Evolutionary conservation across 2,113 vertebrate species (phyloP).

Genomic region (Mirza zaza): DNA sequence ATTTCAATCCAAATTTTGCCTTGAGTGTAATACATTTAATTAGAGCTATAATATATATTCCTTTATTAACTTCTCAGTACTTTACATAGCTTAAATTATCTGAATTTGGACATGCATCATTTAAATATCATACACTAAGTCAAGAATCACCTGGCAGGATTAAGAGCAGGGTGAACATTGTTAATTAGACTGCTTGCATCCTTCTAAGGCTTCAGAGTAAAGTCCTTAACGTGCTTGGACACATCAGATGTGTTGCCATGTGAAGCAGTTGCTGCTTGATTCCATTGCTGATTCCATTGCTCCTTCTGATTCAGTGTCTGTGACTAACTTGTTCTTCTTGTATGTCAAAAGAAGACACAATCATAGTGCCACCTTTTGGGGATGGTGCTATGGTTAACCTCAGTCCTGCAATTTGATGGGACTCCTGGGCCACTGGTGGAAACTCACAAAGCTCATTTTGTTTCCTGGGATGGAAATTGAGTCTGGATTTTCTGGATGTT

Average conservation of each 20-base stretch:
- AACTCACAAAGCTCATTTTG: not conserved
- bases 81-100: not conserved
- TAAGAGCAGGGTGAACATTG: not conserved
- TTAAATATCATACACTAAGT: not conserved
- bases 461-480: not conserved
- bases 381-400: not conserved
- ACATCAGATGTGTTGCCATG: not conserved
- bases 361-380: not conserved
- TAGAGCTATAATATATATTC: not conserved
- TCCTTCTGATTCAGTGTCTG: not conserved
- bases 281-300: not conserved
- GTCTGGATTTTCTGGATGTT: not conserved
- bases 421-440: not conserved
- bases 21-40: not conserved
- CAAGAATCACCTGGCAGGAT: not conserved
- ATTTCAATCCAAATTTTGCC: not conserved
- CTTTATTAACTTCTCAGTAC: not conserved
- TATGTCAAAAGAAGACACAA: not conserved
- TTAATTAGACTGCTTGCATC: not conserved
- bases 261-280: no score
- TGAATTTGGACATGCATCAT: not conserved
- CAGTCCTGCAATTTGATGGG: not conserved
- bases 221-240: not conserved
- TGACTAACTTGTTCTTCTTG: not conserved
- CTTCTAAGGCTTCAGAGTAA: not conserved